phyloP scores from a whole-genome alignment of 1,140 invertebrate genomes.

The Leptinotarsa defecta region DNA sequence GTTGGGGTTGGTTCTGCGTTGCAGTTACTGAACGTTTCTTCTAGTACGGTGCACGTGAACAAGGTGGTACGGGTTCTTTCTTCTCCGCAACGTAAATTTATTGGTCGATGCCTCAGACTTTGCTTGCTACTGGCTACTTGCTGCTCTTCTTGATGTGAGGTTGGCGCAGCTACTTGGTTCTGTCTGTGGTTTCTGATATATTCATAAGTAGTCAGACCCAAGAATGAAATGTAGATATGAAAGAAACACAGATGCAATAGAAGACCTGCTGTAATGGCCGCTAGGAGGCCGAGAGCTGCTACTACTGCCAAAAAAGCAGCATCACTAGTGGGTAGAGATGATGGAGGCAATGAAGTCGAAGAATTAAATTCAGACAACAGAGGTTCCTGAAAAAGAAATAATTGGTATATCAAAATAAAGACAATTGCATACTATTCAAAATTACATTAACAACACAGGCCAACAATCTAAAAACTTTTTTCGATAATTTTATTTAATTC shows the following conservation, averaged over 20 bases:
- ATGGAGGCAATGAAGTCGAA: conserved; percentile 39
- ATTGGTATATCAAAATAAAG: no score
- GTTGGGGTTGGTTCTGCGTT: conserved; percentile 51
- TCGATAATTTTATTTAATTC: no score
- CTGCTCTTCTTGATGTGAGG: not conserved
- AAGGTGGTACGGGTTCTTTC: conserved; percentile 51
- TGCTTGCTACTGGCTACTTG: conserved; percentile 24
- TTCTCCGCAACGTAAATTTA: conserved; percentile 53
- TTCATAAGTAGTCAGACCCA: conserved; percentile 89
- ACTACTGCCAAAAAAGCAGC: conserved; percentile 69
- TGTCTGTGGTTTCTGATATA: conserved; percentile 73
- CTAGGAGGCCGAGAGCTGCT: conserved; percentile 68
- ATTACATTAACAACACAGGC: no score
- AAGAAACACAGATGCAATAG: conserved; percentile 88
- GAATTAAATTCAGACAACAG: conserved; percentile 30
- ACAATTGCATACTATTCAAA: no score
- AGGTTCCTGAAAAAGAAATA: conserved; percentile 31
- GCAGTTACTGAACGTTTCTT: conserved; percentile 51
- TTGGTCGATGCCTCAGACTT: conserved; percentile 43
- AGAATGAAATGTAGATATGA: conserved; percentile 83
- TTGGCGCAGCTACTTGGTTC: conserved; percentile 23
- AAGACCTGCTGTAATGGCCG: conserved; percentile 75
- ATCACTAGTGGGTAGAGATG: conserved; percentile 56
- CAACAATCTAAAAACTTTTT: no score
- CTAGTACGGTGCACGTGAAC: conserved; percentile 55